phyloP scores from a whole-genome alignment of 2,113 vertebrate genomes.

The Chamaea fasciata region DNA sequence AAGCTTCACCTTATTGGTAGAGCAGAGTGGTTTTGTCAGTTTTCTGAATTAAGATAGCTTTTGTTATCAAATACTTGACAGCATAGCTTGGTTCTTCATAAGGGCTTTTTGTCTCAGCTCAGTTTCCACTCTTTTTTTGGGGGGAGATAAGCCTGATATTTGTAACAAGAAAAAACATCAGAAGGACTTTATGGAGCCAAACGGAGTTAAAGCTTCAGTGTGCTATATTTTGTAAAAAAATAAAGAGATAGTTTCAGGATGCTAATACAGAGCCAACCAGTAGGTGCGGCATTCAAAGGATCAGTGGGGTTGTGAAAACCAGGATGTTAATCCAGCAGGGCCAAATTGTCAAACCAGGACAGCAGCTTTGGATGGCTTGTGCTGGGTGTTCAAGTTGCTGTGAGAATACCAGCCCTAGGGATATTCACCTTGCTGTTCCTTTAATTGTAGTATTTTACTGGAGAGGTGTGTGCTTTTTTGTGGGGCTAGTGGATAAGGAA shows the following conservation, averaged over 20 bases:
- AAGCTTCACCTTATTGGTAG: neutral
- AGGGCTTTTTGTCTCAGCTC: neutral
- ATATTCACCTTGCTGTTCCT: neutral
- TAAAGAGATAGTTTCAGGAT: neutral
- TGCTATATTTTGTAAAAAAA: neutral
- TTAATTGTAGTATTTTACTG: neutral
- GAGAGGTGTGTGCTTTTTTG: neutral
- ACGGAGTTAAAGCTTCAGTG: neutral
- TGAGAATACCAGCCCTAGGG: neutral
- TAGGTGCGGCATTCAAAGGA: neutral
- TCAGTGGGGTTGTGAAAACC: neutral
- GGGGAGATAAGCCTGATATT: neutral
- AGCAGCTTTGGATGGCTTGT: neutral
- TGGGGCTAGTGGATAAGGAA: rapidly evolving
- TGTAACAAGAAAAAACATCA: neutral
- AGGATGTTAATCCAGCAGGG: neutral
- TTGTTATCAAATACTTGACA: neutral
- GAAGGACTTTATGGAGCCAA: neutral
- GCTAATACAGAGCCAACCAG: neutral
- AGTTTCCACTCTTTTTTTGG: neutral
- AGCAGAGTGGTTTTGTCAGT: neutral
- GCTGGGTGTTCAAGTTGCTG: neutral
- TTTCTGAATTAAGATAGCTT: neutral
- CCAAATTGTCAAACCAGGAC: neutral
- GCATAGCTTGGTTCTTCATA: neutral